A percentile compares a stretch with the other conserved stretches of the same genome.
Conservation (phyloP, 2,113 vertebrate genomes). For the Sarotherodon lohbergeri region DNA sequence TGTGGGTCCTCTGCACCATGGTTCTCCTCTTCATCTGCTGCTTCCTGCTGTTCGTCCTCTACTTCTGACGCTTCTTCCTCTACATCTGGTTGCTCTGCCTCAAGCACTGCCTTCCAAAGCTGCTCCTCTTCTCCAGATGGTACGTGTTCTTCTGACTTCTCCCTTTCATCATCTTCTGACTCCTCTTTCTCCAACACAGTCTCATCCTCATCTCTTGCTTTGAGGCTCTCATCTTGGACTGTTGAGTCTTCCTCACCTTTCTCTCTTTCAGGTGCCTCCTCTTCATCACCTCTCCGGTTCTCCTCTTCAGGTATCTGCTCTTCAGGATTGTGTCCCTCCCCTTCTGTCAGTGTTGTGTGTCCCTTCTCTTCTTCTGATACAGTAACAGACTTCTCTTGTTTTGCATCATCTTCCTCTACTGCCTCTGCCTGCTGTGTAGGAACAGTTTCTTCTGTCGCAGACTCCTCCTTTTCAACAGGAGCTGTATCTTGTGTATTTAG, state of each 20-base stretch:
- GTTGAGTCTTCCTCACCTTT: background rate
- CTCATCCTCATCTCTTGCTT: background rate
- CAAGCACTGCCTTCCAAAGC: background rate
- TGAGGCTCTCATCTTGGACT: background rate
- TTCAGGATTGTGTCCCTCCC: background rate
- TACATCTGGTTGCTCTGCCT: background rate
- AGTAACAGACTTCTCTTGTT: background rate
- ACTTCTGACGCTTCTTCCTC: background rate
- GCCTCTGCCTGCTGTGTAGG: background rate
- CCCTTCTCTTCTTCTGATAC: background rate
- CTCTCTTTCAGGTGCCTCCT: background rate
- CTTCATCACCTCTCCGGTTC: background rate
- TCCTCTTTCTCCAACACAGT: background rate
- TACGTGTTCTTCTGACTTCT: background rate
- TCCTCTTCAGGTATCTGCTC: background rate
- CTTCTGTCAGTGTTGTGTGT: background rate
- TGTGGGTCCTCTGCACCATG: slow-evolving; percentile 3
- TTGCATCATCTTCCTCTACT: background rate
- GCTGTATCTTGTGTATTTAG: background rate
- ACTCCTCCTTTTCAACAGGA: background rate
- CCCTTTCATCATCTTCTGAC: background rate
- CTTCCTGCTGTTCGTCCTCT: background rate
- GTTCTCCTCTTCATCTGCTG: background rate
- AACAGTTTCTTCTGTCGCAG: background rate
- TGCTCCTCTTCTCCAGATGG: background rate